Evolutionary conservation across 2,888 invertebrate genomes (phyloP).

Genomic region (Cephus sareptanus): DNA sequence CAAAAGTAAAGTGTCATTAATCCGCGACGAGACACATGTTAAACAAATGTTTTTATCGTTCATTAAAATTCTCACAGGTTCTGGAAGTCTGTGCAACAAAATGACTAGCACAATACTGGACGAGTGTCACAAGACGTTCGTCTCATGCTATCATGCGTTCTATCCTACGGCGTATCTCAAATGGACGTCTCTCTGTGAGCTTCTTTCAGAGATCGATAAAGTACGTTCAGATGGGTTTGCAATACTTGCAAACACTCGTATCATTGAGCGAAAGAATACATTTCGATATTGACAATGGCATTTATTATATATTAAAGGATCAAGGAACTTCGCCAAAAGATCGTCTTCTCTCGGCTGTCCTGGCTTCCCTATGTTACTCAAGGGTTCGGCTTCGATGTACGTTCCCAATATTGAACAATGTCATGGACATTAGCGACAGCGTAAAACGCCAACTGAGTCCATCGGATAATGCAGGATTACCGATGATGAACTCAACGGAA

Average conservation of each 20-base stretch:
- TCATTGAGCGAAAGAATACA: neutral
- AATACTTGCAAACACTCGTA: neutral
- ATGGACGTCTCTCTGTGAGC: slow-evolving; percentile 91
- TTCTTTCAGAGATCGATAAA: slow-evolving; percentile 78
- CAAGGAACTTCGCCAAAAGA: slow-evolving; percentile 68
- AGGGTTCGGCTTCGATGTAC: slow-evolving; percentile 79
- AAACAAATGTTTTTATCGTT: neutral
- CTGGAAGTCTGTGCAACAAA: slow-evolving; percentile 55
- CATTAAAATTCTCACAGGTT: slow-evolving; percentile 21
- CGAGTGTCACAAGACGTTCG: slow-evolving; percentile 91
- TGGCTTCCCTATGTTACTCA: slow-evolving; percentile 87
- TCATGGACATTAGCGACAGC: slow-evolving; percentile 66
- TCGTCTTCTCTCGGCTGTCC: slow-evolving; percentile 80
- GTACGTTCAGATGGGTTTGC: slow-evolving; percentile 60
- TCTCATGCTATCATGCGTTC: slow-evolving; percentile 94
- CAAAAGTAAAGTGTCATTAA: slow-evolving; percentile 36
- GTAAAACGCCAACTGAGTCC: slow-evolving; percentile 73
- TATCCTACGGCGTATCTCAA: slow-evolving; percentile 93
- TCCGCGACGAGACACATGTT: too few relatives aligned
- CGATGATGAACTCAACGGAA: slow-evolving; percentile 76
- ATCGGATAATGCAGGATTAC: slow-evolving; percentile 76
- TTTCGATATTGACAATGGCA: neutral
- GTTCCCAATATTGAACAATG: slow-evolving; percentile 75
- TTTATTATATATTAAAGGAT: slow-evolving; percentile 60
- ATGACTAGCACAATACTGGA: slow-evolving; percentile 82